Conservation (phyloP, 2,797 vertebrate genomes). For the Clarias laeviceps region DNA sequence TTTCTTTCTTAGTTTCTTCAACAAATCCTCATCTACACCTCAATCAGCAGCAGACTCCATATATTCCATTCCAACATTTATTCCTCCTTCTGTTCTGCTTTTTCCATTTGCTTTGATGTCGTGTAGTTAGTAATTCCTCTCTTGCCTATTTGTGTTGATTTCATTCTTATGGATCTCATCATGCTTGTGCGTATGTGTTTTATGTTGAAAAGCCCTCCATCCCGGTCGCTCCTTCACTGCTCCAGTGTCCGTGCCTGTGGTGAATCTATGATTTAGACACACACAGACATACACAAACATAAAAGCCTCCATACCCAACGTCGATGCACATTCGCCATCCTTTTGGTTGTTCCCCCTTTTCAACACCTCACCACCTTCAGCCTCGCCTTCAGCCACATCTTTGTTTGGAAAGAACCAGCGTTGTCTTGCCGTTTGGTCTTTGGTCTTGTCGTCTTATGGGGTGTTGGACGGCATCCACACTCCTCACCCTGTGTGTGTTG, state of each 20-base stretch:
- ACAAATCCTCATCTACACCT: constrained; percentile 68
- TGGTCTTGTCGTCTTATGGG: constrained; percentile 48
- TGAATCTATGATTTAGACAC: constrained; percentile 53
- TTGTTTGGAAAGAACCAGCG: constrained; percentile 44
- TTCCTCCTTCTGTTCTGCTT: constrained; percentile 62
- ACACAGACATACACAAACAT: constrained; percentile 43
- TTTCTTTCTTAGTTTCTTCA: constrained; percentile 60
- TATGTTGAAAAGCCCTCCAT: constrained; percentile 46
- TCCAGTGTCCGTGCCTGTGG: constrained; percentile 59
- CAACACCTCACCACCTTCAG: constrained; percentile 63
- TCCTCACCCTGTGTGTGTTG: constrained; percentile 83
- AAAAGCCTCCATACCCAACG: constrained; percentile 71
- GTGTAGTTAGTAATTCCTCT: constrained; percentile 54
- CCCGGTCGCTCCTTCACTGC: constrained; percentile 51
- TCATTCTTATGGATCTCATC: constrained; percentile 68
- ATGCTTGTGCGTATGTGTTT: constrained; percentile 64
- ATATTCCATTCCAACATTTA: constrained; percentile 48
- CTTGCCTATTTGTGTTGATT: constrained; percentile 65
- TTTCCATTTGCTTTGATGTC: constrained; percentile 60
- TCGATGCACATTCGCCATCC: constrained; percentile 73
- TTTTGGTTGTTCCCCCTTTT: constrained; percentile 68
- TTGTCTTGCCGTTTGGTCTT: constrained; percentile 45
- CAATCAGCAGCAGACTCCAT: constrained; percentile 64
- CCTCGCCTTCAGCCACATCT: constrained; percentile 61
- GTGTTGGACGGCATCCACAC: constrained; percentile 57